A percentile compares a stretch with the other conserved stretches of the same genome.
phyloP scores from a whole-genome alignment of 2,888 invertebrate genomes.

The Drosophila dives region DNA sequence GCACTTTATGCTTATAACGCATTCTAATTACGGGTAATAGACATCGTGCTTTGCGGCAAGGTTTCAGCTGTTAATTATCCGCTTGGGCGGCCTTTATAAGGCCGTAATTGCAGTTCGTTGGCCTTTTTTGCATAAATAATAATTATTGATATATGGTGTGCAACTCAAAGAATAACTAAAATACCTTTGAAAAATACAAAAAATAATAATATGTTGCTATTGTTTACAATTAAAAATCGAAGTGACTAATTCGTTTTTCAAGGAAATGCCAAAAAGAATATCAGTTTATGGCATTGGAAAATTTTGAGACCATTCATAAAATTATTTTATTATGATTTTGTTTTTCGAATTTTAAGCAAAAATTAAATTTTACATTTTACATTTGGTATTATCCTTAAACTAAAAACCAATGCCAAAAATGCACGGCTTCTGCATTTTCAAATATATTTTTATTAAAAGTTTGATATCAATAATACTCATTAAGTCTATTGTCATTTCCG shows the following conservation, averaged over 20 bases:
- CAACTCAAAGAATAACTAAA: conserved; percentile 1
- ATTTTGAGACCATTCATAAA: neutral
- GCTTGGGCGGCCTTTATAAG: conserved; percentile 21
- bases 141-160: conserved; percentile 52
- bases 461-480: neutral
- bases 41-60: conserved; percentile 27
- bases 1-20: conserved; percentile 18
- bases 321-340: neutral
- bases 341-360: neutral
- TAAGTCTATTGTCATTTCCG: neutral
- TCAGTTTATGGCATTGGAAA: neutral
- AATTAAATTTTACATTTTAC: neutral
- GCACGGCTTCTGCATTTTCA: neutral
- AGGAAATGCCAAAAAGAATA: neutral
- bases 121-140: conserved; percentile 56
- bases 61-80: conserved; percentile 60
- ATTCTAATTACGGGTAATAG: conserved; percentile 46
- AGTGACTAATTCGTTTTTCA: neutral
- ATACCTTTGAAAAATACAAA: neutral
- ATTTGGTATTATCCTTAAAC: neutral
- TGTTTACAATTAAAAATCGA: neutral
- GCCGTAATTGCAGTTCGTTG: conserved; percentile 65
- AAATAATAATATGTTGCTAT: neutral
- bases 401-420: neutral
- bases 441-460: neutral